Conservation (phyloP, 2,797 vertebrate species). For the Lateolabrax maculatus region DNA sequence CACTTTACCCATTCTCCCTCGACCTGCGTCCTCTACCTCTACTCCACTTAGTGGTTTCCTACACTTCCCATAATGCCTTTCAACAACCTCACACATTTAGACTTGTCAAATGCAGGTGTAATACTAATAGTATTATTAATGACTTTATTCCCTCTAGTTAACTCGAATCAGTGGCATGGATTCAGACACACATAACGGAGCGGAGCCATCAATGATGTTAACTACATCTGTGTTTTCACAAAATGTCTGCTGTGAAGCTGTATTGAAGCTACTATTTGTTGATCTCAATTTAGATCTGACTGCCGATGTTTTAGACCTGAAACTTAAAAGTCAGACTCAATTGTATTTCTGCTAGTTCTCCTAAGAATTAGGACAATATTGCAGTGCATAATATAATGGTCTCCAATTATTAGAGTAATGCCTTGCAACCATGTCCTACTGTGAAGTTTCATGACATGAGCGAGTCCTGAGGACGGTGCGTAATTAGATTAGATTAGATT, state of each 20-base stretch:
- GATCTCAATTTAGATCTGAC: background rate
- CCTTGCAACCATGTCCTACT: too few species aligned
- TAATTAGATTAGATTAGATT: too few species aligned
- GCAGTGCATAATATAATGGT: background rate
- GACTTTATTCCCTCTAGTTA: background rate
- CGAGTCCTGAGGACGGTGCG: too few species aligned
- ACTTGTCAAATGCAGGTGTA: background rate
- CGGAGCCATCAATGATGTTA: background rate
- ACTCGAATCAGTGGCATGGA: background rate
- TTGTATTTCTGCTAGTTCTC: background rate
- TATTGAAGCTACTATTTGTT: too few species aligned
- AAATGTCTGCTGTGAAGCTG: background rate
- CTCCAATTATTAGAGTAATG: background rate
- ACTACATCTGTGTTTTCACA: too few species aligned
- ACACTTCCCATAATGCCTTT: constrained; percentile 4
- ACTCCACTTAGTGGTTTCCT: background rate
- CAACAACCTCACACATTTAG: background rate
- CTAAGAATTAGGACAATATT: background rate
- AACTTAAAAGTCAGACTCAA: background rate
- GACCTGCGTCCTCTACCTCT: background rate
- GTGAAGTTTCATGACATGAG: too few species aligned
- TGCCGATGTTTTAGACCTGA: background rate
- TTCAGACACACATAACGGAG: background rate
- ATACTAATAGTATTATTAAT: background rate
- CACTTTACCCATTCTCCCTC: background rate